Conservation (phyloP, 2,797 vertebrate genomes). For the Linurgus olivaceus region DNA sequence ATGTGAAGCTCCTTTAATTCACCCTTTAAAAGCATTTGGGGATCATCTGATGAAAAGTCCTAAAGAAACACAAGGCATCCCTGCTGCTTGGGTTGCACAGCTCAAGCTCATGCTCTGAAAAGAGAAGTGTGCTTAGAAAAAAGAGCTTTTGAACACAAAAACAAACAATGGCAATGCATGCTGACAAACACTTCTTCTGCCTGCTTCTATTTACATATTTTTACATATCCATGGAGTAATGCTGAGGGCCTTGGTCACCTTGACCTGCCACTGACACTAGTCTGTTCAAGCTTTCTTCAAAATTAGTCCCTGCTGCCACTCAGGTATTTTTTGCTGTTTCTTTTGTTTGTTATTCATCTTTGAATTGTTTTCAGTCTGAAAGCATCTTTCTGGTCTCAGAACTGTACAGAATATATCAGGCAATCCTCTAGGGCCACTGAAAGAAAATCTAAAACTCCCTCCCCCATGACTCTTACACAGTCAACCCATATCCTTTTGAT, state of each 20-base stretch:
- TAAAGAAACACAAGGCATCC: background rate
- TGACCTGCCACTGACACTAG: background rate
- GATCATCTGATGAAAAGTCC: background rate
- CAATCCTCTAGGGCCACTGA: background rate
- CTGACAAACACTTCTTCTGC: constrained; percentile 11
- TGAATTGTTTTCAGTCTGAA: background rate
- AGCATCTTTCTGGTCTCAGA: background rate
- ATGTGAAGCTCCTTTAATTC: background rate
- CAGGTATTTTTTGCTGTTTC: background rate
- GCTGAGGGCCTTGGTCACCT: background rate
- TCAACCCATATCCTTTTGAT: background rate
- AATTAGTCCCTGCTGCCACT: background rate
- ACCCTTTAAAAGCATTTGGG: background rate
- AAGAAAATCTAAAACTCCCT: background rate
- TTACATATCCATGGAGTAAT: background rate
- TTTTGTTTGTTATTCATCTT: background rate
- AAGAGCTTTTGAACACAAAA: background rate
- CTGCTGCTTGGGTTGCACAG: background rate
- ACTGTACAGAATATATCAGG: background rate
- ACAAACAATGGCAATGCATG: background rate
- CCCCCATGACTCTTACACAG: background rate
- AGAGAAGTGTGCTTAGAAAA: constrained; percentile 4
- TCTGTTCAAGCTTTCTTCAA: background rate
- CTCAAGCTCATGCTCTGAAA: background rate
- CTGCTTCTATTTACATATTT: background rate